These are phyloP conservation scores for Poeciliopsis prolifica DNA, from an alignment of 2,113 vertebrate genomes.

Conservation along the genomic window DNA sequence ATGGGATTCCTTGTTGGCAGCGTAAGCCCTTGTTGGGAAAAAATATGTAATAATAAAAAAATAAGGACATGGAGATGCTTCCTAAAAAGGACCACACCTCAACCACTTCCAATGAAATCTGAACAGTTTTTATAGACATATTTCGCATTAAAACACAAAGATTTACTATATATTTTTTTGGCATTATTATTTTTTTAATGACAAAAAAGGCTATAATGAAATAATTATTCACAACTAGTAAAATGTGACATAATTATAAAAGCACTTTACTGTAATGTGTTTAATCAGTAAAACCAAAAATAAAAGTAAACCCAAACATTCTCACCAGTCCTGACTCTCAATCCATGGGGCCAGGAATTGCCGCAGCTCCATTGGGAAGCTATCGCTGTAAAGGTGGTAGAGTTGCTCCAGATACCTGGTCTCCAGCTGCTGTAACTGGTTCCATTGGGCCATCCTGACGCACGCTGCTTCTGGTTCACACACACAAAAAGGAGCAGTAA, in stretches of 20 bases:
- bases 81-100: neutral
- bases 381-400: conserved; percentile 98
- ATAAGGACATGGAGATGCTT: too few relatives aligned
- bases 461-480: conserved; percentile 37
- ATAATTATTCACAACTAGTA: conserved; percentile 13
- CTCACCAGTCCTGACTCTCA: conserved; percentile 97
- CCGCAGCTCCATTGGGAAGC: conserved; percentile 97
- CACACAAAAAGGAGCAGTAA: neutral
- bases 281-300: neutral
- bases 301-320: neutral
- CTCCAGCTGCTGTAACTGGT: conserved; percentile 98
- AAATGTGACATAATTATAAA: neutral
- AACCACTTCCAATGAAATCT: neutral
- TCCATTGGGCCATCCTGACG: conserved; percentile 96
- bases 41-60: neutral
- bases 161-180: neutral
- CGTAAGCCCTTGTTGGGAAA: conserved; percentile 85
- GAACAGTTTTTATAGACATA: neutral
- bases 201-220: neutral
- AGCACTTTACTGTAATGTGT: neutral
- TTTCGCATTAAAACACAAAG: neutral
- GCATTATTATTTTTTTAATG: too few relatives aligned
- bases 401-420: conserved; percentile 97
- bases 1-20: conserved; percentile 96
- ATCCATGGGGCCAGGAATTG: conserved; percentile 98